Conservation (phyloP, 2,797 vertebrate genomes). For the Pseudocheirus occidentalis region DNA sequence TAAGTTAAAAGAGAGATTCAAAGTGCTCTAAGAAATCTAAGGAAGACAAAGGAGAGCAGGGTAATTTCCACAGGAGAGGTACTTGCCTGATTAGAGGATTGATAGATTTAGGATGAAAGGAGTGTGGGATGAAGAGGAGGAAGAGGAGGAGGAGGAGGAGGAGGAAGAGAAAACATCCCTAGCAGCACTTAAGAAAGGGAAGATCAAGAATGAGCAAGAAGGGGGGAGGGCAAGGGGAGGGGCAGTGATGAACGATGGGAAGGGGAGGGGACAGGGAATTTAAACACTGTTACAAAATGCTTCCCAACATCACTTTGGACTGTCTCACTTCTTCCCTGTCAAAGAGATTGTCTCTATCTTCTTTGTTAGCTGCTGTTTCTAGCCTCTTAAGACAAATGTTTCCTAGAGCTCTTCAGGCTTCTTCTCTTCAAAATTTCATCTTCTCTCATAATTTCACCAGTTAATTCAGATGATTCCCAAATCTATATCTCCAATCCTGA, state of each 20-base stretch:
- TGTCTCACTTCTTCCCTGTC: not conserved
- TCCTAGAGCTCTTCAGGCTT: not conserved
- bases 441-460: not conserved
- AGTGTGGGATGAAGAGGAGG: not conserved
- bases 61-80: not conserved
- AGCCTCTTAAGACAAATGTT: not conserved
- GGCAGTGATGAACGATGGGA: no score
- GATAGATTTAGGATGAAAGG: not conserved
- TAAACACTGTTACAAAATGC: not conserved
- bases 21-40: slow-evolving; percentile 2
- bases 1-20: not conserved
- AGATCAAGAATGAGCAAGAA: not conserved
- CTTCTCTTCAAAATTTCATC: not conserved
- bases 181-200: not conserved
- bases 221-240: no score
- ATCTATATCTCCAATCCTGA: not conserved
- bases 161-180: not conserved
- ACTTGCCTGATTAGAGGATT: not conserved
- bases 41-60: not conserved
- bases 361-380: not conserved
- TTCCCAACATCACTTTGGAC: not conserved
- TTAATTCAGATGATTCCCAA: not conserved
- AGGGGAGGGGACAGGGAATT: no score
- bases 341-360: not conserved
- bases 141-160: not conserved